These are phyloP conservation scores for Cosmopolites sordidus DNA, from an alignment of 2,888 invertebrate species.

Conservation along the genomic window DNA sequence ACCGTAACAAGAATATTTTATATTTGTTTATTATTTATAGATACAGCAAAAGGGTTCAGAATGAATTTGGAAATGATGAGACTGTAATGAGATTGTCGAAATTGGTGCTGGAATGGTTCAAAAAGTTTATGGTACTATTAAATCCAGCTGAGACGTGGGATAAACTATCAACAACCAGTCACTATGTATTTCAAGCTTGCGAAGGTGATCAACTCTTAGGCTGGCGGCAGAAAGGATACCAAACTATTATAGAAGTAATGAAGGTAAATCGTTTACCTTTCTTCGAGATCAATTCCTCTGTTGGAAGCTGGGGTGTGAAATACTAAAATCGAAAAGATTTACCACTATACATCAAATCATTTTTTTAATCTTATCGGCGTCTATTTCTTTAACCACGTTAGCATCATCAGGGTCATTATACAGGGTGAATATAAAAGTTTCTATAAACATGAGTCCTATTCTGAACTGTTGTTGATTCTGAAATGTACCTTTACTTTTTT, in stretches of 20 bases:
- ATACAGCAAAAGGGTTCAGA: constrained; percentile 30
- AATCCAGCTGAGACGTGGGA: constrained; percentile 63
- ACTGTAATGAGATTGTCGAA: constrained; percentile 19
- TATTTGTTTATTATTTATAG: too few species aligned
- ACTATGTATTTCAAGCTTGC: constrained; percentile 60
- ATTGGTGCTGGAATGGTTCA: constrained; percentile 40
- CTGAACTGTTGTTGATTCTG: too few species aligned
- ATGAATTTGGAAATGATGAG: constrained; percentile 26
- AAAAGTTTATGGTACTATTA: constrained; percentile 41
- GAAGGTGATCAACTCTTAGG: constrained; percentile 66
- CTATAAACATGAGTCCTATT: too few species aligned
- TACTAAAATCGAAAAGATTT: too few species aligned
- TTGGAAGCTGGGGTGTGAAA: too few species aligned
- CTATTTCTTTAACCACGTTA: too few species aligned
- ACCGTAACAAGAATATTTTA: too few species aligned
- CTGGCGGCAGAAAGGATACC: constrained; percentile 72
- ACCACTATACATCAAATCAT: too few species aligned
- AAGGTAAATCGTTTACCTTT: constrained; percentile 59
- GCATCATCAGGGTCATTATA: too few species aligned
- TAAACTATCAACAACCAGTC: constrained; percentile 62
- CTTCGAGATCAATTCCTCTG: background rate
- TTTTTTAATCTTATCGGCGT: too few species aligned
- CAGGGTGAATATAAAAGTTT: too few species aligned
- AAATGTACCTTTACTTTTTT: too few species aligned
- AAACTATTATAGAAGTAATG: constrained; percentile 63